These are phyloP conservation scores for Arbacia lixula DNA, from an alignment of 53 echinoderm and acorn worm species.

Conservation along the genomic window DNA sequence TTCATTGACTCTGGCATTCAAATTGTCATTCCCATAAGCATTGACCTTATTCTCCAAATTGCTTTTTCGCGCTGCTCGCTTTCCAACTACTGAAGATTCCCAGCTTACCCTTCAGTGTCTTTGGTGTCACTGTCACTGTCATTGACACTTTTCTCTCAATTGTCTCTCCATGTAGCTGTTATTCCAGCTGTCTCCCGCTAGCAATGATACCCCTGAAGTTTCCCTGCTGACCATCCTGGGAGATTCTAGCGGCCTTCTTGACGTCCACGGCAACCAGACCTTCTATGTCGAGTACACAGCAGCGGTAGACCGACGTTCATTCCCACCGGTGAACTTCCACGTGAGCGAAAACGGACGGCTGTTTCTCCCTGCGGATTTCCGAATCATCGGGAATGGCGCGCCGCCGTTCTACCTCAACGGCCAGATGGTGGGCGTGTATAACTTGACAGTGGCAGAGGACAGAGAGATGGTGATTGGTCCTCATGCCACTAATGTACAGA, in stretches of 20 bases:
- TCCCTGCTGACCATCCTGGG: slow-evolving; percentile 81
- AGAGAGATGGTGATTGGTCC: slow-evolving; percentile 74
- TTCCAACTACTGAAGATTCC: no score
- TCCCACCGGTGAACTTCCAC: slow-evolving; percentile 86
- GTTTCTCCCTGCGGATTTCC: slow-evolving; percentile 80
- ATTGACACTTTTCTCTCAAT: no score
- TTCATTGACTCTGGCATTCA: no score
- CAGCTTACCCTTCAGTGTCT: no score
- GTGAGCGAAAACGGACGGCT: slow-evolving; percentile 67
- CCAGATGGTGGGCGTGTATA: slow-evolving; percentile 79
- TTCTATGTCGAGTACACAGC: slow-evolving; percentile 88
- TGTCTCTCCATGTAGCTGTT: slow-evolving; percentile 49
- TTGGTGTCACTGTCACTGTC: no score
- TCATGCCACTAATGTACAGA: slow-evolving; percentile 81
- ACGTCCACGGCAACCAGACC: slow-evolving; percentile 77
- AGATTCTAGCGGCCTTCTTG: slow-evolving; percentile 69
- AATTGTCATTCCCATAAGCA: no score
- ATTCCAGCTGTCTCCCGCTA: slow-evolving; percentile 49
- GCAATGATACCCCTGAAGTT: slow-evolving; percentile 36
- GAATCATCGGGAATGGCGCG: slow-evolving; percentile 71
- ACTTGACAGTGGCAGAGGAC: slow-evolving; percentile 75
- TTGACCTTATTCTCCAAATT: no score
- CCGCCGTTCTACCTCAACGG: slow-evolving; percentile 84
- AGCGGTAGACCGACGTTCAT: slow-evolving; percentile 63
- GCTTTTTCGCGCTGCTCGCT: no score